Evolutionary conservation across 37 sponge, comb jelly and placozoan genomes (phyloP).

Genomic region (Beroe ovata): DNA sequence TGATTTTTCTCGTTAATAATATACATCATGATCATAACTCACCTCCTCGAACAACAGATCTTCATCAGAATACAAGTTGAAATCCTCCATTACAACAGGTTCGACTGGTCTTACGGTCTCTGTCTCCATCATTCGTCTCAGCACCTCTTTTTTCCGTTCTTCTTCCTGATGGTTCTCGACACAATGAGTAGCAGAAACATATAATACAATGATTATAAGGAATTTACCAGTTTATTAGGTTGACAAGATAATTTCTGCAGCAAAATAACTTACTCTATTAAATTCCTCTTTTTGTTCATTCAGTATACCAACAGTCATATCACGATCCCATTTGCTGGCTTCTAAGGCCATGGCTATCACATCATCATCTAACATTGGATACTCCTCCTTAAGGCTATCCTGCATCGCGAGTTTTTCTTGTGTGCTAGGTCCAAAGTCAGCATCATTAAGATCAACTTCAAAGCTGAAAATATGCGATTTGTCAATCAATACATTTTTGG

Average conservation of each 20-base stretch:
- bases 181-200: too few species aligned
- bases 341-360: conserved; percentile 31
- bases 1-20: too few species aligned
- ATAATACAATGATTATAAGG: too few species aligned
- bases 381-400: background rate
- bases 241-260: too few species aligned
- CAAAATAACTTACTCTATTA: background rate
- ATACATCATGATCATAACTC: too few species aligned
- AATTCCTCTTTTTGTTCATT: conserved; percentile 23
- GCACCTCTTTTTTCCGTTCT: background rate
- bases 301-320: background rate
- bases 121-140: conserved; percentile 16
- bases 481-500: too few species aligned
- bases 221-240: too few species aligned
- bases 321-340: background rate
- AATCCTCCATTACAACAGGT: background rate
- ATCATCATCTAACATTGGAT: conserved; percentile 14
- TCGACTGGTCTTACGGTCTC: background rate
- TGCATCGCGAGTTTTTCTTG: background rate
- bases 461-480: too few species aligned
- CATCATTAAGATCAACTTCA: conserved; percentile 48
- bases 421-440: conserved; percentile 39
- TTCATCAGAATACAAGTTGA: conserved; percentile 6
- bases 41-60: too few species aligned
- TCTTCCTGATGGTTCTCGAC: too few species aligned